Percentiles rank a stretch among this genome's conserved stretches.
Conservation (phyloP, 2,797 vertebrate genomes). For the Urosaurus nigricauda region DNA sequence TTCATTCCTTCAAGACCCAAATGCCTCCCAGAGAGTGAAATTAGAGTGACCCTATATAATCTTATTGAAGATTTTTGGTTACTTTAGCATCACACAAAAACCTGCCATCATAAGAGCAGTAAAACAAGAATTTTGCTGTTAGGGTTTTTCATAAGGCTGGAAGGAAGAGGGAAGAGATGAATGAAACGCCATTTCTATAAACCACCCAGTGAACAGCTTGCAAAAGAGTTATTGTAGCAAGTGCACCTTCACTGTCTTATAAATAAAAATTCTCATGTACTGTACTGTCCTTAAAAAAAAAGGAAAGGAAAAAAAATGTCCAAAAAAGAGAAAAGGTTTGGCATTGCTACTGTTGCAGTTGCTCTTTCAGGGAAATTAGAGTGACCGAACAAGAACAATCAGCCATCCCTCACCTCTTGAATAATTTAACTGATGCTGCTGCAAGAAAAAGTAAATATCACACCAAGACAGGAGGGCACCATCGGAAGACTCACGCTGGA, state of each 20-base stretch:
- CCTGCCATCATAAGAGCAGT: not conserved
- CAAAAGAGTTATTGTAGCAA: not conserved
- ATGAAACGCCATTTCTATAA: not conserved
- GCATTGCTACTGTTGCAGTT: not conserved
- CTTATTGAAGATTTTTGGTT: not conserved
- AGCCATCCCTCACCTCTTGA: slow-evolving; percentile 6
- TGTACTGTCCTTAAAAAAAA: not conserved
- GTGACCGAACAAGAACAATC: not conserved
- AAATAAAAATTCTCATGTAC: slow-evolving; percentile 14
- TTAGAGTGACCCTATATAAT: not conserved
- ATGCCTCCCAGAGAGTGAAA: not conserved
- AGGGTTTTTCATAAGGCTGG: not conserved
- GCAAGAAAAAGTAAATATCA: not conserved
- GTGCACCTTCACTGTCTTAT: not conserved
- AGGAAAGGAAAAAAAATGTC: not conserved
- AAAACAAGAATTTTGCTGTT: not conserved
- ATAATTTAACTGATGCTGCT: slow-evolving; percentile 18
- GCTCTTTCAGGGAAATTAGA: slow-evolving; percentile 7
- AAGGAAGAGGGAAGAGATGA: not conserved
- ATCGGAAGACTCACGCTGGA: not conserved
- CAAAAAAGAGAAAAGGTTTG: not conserved
- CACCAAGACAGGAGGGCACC: not conserved
- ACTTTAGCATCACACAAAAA: not conserved
- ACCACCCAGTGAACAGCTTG: not conserved
- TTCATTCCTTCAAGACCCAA: not conserved